Base-by-base conservation (phyloP, 2,113 vertebrate species). In the Tragelaphus imberbis region DNA sequence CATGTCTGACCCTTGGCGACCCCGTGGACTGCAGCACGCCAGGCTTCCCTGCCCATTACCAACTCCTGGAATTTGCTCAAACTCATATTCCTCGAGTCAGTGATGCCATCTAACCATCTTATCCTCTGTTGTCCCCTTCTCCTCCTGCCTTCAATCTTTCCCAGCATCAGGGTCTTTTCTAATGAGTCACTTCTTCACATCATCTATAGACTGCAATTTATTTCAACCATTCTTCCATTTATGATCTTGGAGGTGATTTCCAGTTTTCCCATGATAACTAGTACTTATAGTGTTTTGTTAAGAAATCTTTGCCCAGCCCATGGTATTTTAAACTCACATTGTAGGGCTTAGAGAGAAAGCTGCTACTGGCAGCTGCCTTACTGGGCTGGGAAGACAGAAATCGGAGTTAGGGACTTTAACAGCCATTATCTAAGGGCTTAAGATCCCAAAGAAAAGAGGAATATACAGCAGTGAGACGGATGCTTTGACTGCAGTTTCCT, bases 211-310 rank as follows among this genome's bases (percentile, higher is more conserved):
- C 21, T 49, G 49, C 4, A n/a, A 21, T 84, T 93, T 97, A 95
- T 90, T 89, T 84, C 12, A 68, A 25, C n/a, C 47, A n/a, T 75
- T 88, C 56, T 90, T 90, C 25, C 33, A 36, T 30, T 33, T 7
- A 96, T 53, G 44, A 59, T 65, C 61, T 36, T 79, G 91, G 61
- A 68, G 13, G 28, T 81, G 80, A 36, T 88, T 96, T 95, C 47
- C 36, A 61, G 10, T 84, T 90, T 96, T 65, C 63, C 63, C 55
- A 88, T n/a, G 88, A 91, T 63, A 16, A 93, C 56, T 81, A 80
- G 77, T 49, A 16, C 44, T 80, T 49, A 49, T 5, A 75, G 27
- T 75, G 10, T 85, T 53, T 81, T 84, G 15, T 58, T 79, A 77
- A 93, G 63, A 84, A 71, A 36, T 85, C 51, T 80, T 97, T 81